Base-by-base conservation (phyloP, 2,797 vertebrate species). In the Clarias pachynema region DNA sequence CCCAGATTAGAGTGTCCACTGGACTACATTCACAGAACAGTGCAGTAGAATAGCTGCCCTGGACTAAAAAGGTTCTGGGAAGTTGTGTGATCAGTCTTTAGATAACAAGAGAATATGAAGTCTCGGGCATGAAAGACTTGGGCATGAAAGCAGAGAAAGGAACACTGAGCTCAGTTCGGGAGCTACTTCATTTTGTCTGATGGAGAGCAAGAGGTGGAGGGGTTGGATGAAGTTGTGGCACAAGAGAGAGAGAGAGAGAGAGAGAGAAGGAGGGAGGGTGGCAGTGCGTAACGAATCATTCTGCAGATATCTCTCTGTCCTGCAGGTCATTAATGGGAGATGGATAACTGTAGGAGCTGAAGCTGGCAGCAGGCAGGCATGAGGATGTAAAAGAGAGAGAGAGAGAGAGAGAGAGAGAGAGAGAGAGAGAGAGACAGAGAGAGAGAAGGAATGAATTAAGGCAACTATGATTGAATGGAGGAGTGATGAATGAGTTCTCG, bases 261-360 rank as follows among this genome's bases (percentile, higher is more conserved):
- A 83, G n/a, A 26, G 56, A 29, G 79, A 57, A 75, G 24, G 66
- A 79, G 72, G 29, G 63, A 70, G 78, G 44, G 82, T 87, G 82
- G 89, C 31, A 70, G 65, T 37, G 62, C 34, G 31, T 78, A 83
- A 79, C 74, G 34, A 82, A 86, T 86, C 85, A 69, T 82, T 83
- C 66, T 72, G 85, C 74, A 85, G 84, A 70, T 37, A 73, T 86
- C 75, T 86, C 68, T 57, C 57, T 65, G 44, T 83, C 81, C 75
- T 83, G 79, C 82, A 72, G 79, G 86, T 88, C 87, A 86, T 87
- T 90, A 88, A 78, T 34, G 49, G 85, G 81, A 91, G 70, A 22
- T 80, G 83, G 86, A 87, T 86, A 86, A 87, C 85, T 44, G 81
- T 18, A 73, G 65, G 74, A 78, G 68, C 44, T 69, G 40, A 44